Evolutionary conservation across 2,113 vertebrate genomes (phyloP).

Genomic region (Ardeotis arabs): DNA sequence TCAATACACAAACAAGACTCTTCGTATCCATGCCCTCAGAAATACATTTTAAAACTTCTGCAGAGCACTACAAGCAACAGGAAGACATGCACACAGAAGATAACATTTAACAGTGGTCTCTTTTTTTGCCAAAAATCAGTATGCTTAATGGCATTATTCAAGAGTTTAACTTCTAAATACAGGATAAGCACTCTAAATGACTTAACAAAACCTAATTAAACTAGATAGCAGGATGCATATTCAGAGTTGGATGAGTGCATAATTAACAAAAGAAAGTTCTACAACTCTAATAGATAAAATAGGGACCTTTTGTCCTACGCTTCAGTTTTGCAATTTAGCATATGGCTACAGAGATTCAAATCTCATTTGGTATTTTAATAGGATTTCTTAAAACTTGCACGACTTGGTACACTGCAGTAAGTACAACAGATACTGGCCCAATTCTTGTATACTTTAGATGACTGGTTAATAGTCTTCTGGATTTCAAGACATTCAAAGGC

Average conservation of each 20-base stretch:
- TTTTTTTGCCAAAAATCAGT: background rate
- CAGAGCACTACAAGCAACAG: background rate
- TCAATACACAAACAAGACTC: background rate
- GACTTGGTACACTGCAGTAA: background rate
- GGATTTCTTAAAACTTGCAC: conserved; percentile 25
- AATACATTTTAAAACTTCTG: background rate
- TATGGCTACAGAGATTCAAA: conserved; percentile 40
- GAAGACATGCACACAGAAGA: background rate
- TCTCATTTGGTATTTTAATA: conserved; percentile 66
- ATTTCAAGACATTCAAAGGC: background rate
- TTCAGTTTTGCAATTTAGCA: background rate
- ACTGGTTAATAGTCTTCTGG: background rate
- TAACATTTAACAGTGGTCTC: background rate
- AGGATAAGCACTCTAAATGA: background rate
- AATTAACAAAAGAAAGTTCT: conserved; percentile 55
- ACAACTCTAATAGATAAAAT: conserved; percentile 27
- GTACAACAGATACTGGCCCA: background rate
- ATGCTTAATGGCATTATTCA: background rate
- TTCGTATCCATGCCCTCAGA: background rate
- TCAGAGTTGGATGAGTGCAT: conserved; percentile 19
- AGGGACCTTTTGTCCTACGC: conserved; percentile 37
- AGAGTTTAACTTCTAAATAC: conserved; percentile 22
- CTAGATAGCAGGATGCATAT: conserved; percentile 3
- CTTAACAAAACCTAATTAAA: conserved; percentile 37
- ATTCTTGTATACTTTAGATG: background rate